These are phyloP conservation scores for Okapia johnstoni DNA, from an alignment of 2,113 vertebrate genomes.

Conservation along the genomic window DNA sequence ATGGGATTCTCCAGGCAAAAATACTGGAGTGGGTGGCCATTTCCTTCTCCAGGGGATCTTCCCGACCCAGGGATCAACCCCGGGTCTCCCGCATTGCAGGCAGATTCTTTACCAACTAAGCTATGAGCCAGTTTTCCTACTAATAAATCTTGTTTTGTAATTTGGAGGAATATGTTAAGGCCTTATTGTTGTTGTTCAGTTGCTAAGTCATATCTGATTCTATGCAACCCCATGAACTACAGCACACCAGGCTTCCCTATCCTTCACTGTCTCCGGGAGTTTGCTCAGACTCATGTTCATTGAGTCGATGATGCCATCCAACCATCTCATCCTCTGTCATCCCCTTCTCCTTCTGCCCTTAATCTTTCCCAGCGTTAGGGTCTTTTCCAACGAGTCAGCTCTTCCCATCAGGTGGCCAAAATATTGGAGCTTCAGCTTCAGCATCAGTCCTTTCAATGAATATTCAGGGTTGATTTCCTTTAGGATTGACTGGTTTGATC, in stretches of 20 bases:
- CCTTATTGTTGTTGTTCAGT: background rate
- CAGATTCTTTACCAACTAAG: background rate
- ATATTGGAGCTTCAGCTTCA: background rate
- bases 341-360: background rate
- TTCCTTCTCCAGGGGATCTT: background rate
- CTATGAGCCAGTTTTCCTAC: background rate
- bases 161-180: constrained; percentile 20
- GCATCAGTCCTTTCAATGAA: background rate
- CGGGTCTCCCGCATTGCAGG: background rate
- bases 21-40: background rate
- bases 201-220: background rate
- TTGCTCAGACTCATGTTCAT: background rate
- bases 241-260: background rate
- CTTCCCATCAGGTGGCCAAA: background rate
- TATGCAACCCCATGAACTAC: background rate
- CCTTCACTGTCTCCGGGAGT: background rate
- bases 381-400: background rate
- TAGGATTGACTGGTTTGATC: background rate
- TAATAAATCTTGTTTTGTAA: constrained; percentile 26
- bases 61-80: background rate
- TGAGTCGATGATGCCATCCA: background rate
- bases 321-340: background rate
- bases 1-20: background rate
- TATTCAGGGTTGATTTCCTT: background rate
- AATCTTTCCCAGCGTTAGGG: background rate